Percentiles rank a stretch among this genome's conserved stretches.
phyloP scores from a whole-genome alignment of 1,140 invertebrate species.

The Neomicropteryx cornuta region DNA sequence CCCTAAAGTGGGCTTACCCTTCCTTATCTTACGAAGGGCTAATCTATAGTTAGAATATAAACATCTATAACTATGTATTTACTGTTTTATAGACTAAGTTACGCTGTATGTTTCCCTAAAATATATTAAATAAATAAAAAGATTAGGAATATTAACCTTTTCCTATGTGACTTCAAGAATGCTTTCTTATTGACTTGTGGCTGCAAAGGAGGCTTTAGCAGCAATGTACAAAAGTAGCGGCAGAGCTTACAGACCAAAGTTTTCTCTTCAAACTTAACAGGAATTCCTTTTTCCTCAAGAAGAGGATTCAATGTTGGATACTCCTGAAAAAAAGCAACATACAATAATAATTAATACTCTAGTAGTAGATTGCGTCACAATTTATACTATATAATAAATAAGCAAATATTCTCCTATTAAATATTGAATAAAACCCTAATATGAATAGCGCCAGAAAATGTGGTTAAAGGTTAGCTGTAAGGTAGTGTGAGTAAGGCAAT shows the following conservation, averaged over 20 bases:
- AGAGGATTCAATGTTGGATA: constrained; percentile 54
- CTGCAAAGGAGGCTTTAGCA: constrained; percentile 45
- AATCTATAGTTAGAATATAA: constrained; percentile 12
- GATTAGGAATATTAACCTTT: constrained; percentile 38
- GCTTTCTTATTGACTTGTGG: constrained; percentile 43
- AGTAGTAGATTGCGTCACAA: background rate
- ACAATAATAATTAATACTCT: constrained; percentile 1
- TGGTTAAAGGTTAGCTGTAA: too few relatives aligned
- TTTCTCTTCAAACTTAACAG: constrained; percentile 40
- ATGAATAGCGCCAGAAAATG: too few relatives aligned
- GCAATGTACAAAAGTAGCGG: constrained; percentile 58
- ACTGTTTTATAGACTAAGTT: too few relatives aligned
- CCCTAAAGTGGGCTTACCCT: too few relatives aligned
- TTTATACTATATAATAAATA: background rate
- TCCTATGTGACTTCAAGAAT: constrained; percentile 56
- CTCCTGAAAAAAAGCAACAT: constrained; percentile 33
- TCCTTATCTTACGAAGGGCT: too few relatives aligned
- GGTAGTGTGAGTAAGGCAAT: too few relatives aligned
- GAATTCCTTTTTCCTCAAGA: constrained; percentile 51
- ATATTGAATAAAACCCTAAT: constrained; percentile 1
- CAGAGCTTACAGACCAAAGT: constrained; percentile 69
- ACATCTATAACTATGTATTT: constrained; percentile 1
- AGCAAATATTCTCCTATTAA: too few relatives aligned
- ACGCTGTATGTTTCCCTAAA: too few relatives aligned
- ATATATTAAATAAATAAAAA: too few relatives aligned